Conservation (phyloP, 2,113 vertebrate species). For the Cyprinodon tularosa region DNA sequence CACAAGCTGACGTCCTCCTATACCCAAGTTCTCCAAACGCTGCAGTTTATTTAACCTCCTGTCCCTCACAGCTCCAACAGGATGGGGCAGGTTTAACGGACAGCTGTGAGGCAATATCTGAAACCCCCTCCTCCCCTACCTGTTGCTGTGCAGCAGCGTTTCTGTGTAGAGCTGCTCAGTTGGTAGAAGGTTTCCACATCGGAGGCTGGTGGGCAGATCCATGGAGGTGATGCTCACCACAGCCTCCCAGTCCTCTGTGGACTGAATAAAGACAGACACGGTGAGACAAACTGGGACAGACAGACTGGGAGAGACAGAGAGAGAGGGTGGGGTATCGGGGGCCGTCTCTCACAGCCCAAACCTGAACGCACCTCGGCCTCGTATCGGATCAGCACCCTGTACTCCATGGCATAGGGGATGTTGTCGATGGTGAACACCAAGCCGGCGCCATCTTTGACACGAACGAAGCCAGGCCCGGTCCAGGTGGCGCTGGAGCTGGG, state of each 20-base stretch:
- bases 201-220: conserved; percentile 81
- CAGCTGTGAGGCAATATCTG: conserved; percentile 42
- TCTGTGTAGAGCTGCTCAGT: conserved; percentile 86
- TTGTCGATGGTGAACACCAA: conserved; percentile 83
- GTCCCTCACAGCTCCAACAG: conserved; percentile 16
- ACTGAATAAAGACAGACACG: conserved; percentile 72
- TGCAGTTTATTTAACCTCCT: conserved; percentile 25
- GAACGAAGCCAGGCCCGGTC: conserved; percentile 84
- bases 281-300: not conserved
- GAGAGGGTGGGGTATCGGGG: too few species aligned
- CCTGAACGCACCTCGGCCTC: conserved; percentile 82
- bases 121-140: conserved; percentile 57
- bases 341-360: not conserved
- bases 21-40: conserved; percentile 8
- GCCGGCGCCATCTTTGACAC: conserved; percentile 84
- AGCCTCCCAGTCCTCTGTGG: conserved; percentile 89
- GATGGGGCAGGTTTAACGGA: conserved; percentile 41
- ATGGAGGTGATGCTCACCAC: conserved; percentile 82
- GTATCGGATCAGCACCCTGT: conserved; percentile 86
- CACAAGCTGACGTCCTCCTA: conserved; percentile 7
- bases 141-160: conserved; percentile 79
- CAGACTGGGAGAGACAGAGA: too few species aligned
- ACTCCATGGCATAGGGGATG: conserved; percentile 87
- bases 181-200: conserved; percentile 86
- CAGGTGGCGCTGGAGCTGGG: conserved; percentile 79